Base-by-base conservation (phyloP, 2,888 invertebrate genomes). In the Clivina fossor region DNA sequence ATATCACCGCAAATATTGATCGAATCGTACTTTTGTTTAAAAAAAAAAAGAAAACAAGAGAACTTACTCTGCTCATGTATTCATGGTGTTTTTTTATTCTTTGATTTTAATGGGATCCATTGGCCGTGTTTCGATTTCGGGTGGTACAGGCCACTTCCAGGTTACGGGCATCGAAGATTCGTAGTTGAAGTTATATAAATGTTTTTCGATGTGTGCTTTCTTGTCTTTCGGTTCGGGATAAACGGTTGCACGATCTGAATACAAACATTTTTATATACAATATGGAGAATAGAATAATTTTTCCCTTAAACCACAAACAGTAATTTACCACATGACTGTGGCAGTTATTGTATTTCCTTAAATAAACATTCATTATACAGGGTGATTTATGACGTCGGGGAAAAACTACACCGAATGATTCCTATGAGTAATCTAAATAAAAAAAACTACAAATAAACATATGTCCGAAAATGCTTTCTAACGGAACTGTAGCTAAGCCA, bases 141-240 rank as follows among this genome's bases (percentile, higher is more conserved):
- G 68, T 13, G 62, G 54, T 54, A 69, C 65, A 4, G 74, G 73
- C 86, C 86, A 86, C 7, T 72, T 70, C 84, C 85, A 86, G 4
- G 79, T 80, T 4, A 78, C 76, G 0, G 91, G 90, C 78, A 91
- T 80, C 49, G 90, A 83, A 61, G 82, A 79, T 70, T 88, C 86
- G 70, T 93, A 93, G 69, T 88, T 81, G 66, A 81, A 84, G 70
- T 84, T 84, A 74, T 90, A 93, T 76, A 88, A 81, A 70, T 88
- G 86, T 53, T 81, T 80, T 65, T 82, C 77, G 26, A 93, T 80
- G 73, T 86, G 88, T 60, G 80, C 76, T 50, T 79, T 74, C 67
- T 90, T 82, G 67, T 93, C 85, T 63, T 82, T 81, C 32, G 93
- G 93, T 72, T 91, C 86, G 0, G 93, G 93, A 71, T 93, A 93